Conservation (phyloP, 1,140 invertebrate species). For the Bombus waltoni region DNA sequence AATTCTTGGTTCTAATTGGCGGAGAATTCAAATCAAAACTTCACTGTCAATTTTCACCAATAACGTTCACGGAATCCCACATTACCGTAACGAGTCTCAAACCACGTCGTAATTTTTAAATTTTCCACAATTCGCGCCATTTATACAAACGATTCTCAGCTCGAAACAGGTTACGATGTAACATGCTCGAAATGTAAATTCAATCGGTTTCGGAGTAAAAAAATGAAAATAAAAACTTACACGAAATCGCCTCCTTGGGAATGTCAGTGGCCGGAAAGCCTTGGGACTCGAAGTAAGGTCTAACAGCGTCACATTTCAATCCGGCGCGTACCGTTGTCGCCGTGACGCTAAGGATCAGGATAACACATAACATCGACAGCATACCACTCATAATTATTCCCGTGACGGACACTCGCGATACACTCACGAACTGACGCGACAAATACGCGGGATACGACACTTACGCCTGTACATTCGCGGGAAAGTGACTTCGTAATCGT, state of each 20-base stretch:
- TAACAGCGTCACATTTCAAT: conserved; percentile 77
- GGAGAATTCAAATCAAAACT: too few species aligned
- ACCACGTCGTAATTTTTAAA: background rate
- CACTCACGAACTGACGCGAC: conserved; percentile 49
- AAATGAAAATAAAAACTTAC: conserved; percentile 67
- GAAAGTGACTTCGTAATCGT: background rate
- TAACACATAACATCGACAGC: conserved; percentile 69
- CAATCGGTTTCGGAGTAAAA: background rate
- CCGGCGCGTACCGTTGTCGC: conserved; percentile 64
- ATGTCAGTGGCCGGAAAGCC: conserved; percentile 79
- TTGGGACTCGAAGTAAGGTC: conserved; percentile 76
- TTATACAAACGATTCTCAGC: background rate
- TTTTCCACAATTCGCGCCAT: background rate
- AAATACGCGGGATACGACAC: conserved; percentile 41
- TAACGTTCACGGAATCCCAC: background rate
- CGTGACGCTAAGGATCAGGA: conserved; percentile 70
- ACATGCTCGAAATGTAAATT: background rate
- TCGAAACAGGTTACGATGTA: background rate
- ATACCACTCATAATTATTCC: conserved; percentile 73
- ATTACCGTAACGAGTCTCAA: too few species aligned
- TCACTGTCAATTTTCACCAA: background rate
- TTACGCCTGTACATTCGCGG: conserved; percentile 46
- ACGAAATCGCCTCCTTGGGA: conserved; percentile 79
- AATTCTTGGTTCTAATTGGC: background rate
- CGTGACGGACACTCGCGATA: conserved; percentile 32